Evolutionary conservation across 1,140 invertebrate genomes (phyloP).

Genomic region (Cydia fagiglandana): DNA sequence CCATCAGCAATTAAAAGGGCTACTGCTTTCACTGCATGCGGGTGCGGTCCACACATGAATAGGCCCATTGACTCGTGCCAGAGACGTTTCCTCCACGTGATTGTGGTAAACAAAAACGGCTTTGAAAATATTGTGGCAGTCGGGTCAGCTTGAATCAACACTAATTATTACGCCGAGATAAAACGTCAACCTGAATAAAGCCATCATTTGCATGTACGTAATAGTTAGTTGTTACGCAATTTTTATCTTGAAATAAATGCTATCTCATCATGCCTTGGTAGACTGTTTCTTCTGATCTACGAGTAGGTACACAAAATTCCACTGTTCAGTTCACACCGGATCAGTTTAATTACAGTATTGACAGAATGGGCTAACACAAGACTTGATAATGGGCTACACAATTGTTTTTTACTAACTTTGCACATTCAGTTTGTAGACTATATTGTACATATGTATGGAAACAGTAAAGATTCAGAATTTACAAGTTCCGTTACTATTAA

Average conservation of each 20-base stretch:
- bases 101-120: conserved; percentile 20
- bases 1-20: conserved; percentile 59
- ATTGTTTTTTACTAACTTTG: neutral
- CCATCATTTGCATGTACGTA: neutral
- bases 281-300: neutral
- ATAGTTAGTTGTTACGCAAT: neutral
- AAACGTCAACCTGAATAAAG: neutral
- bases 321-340: neutral
- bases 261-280: neutral
- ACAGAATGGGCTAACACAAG: no score
- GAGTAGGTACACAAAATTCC: conserved; percentile 8
- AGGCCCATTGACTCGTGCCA: conserved; percentile 46
- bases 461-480: neutral
- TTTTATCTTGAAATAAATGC: neutral
- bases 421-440: neutral
- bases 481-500: no score
- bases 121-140: conserved; percentile 26
- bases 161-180: neutral
- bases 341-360: neutral
- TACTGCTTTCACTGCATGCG: conserved; percentile 43
- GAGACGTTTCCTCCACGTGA: conserved; percentile 1
- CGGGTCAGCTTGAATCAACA: conserved; percentile 9
- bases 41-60: conserved; percentile 53
- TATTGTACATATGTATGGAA: neutral
- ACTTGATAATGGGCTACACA: neutral